Base-by-base conservation (phyloP, 2,113 vertebrate species). In the Pithys albifrons region DNA sequence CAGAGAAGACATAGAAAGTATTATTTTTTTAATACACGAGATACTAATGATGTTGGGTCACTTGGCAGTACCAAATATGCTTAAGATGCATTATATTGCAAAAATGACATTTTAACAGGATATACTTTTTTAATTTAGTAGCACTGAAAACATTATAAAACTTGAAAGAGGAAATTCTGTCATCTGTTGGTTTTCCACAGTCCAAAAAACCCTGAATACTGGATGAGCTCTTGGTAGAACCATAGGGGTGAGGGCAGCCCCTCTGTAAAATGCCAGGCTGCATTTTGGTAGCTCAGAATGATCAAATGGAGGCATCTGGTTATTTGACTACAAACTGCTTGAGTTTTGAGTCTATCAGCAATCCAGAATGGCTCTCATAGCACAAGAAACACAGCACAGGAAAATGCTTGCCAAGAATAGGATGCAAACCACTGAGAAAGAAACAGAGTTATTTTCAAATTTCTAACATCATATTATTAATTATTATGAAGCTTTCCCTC, bases 381-480 rank as follows among this genome's bases (percentile, higher is more conserved):
- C 83, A 92, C 48, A 65, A 46, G 69, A 81, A 95, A 88, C 35
- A 55, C 27, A 95, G 64, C 37, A 72, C 0, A 89, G n/a, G 52
- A 57, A 92, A 91, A 88, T n/a, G 54, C 52, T 88, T 93, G 69
- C 76, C 83, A 91, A 91, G 49, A 95, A 85, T 9, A 89, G 73
- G 46, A 82, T 65, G 35, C 74, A 92, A 93, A 84, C 17, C 41
- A 75, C 76, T 16, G 33, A 88, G 75, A 89, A 80, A 86, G 19
- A 90, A 95, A 73, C 3, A 51, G 18, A 23, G 4, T 64, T 65
- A 45, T 54, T 92, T 93, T 91, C 72, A 72, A 69, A 58, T 82
- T 91, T 90, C 33, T 86, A 80, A n/a, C 31, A 77, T 41, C 78
- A 35, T 61, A 70, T 51, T 59, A 52, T 85, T 83, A 70, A 78